Conservation (phyloP, 1,140 invertebrate species). For the Vollenhovia emeryi region DNA sequence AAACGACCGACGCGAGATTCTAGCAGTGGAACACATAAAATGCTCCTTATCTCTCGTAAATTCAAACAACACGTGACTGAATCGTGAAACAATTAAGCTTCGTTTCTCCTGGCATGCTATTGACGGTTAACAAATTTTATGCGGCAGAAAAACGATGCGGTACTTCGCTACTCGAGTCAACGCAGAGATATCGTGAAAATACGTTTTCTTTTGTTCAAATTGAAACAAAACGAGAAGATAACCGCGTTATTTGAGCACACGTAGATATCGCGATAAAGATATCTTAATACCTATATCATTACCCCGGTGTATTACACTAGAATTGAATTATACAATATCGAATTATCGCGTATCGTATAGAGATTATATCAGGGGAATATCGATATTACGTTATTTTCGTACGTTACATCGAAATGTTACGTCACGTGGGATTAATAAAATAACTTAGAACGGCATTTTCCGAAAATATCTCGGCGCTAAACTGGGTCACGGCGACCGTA, state of each 20-base stretch:
- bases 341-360: neutral
- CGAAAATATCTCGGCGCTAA: neutral
- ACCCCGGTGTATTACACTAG: neutral
- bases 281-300: neutral
- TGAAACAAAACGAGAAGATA: neutral
- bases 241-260: neutral
- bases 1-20: slow-evolving; percentile 10
- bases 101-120: neutral
- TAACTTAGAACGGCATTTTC: neutral
- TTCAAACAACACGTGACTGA: slow-evolving; percentile 10
- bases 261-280: neutral
- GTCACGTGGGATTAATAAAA: neutral
- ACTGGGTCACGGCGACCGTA: neutral
- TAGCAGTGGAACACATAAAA: slow-evolving; percentile 6
- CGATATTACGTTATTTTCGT: neutral
- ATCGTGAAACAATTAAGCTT: slow-evolving; percentile 27
- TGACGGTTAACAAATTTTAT: slow-evolving; percentile 1
- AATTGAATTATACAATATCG: slow-evolving; percentile 16
- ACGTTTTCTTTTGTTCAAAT: neutral
- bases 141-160: neutral
- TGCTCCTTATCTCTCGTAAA: slow-evolving; percentile 2
- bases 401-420: neutral
- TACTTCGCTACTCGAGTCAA: neutral
- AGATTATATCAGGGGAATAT: neutral
- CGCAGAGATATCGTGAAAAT: neutral